Conservation (phyloP, 2,113 vertebrate genomes). For the Callionymus lyra region DNA sequence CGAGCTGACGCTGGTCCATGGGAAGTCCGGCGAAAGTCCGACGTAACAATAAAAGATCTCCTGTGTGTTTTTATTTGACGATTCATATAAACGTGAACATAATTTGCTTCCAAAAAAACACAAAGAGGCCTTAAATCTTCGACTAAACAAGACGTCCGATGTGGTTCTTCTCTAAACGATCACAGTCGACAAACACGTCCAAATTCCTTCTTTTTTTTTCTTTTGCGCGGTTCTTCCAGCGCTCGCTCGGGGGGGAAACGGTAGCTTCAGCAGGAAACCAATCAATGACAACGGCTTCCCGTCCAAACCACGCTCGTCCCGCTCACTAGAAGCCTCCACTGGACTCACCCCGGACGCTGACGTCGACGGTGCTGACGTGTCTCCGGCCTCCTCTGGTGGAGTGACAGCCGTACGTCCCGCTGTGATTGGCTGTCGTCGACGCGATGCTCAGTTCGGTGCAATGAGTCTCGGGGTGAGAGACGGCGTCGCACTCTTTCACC, state of each 20-base stretch:
- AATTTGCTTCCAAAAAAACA: too few species aligned
- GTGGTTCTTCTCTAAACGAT: too few species aligned
- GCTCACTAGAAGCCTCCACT: constrained; percentile 31
- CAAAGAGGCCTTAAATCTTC: too few species aligned
- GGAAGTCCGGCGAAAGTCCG: too few species aligned
- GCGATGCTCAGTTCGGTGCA: constrained; percentile 69
- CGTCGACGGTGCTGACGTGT: constrained; percentile 47
- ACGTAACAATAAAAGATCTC: too few species aligned
- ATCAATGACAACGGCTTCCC: constrained; percentile 60
- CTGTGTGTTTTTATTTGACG: too few species aligned
- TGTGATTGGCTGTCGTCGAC: constrained; percentile 58
- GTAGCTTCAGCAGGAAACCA: constrained; percentile 68
- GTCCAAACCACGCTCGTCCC: constrained; percentile 48
- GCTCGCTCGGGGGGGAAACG: constrained; percentile 48
- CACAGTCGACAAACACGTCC: too few species aligned
- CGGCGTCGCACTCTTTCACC: constrained; percentile 40
- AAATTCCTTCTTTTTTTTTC: too few species aligned
- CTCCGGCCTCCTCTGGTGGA: constrained; percentile 14
- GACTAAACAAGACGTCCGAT: too few species aligned
- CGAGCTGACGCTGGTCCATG: too few species aligned
- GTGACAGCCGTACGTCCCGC: constrained; percentile 69
- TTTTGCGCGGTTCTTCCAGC: too few species aligned
- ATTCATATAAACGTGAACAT: too few species aligned
- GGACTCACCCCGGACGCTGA: constrained; percentile 77
- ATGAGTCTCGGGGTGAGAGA: neutral